Percentiles rank a stretch among this genome's conserved stretches.
Evolutionary conservation across 2,888 invertebrate genomes (phyloP).

Genomic region (Petrolisthes cinctipes): DNA sequence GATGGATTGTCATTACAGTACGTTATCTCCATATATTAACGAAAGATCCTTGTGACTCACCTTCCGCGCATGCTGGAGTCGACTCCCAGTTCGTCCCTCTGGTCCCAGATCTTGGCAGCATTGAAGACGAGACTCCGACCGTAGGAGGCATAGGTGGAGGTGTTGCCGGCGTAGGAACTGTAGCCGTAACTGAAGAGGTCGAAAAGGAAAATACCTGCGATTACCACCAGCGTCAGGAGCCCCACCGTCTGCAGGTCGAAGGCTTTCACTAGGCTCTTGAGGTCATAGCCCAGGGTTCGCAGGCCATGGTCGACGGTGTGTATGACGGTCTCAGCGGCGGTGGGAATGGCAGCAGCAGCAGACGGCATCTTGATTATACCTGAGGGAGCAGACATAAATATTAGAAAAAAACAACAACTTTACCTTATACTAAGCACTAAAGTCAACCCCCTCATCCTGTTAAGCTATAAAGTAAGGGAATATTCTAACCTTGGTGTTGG

Average conservation of each 20-base stretch:
- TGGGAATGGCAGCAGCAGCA: conserved; percentile 30
- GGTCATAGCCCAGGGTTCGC: conserved; percentile 54
- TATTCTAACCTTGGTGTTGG: conserved; percentile 6
- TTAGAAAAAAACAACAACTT: not conserved
- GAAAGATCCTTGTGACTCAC: conserved; percentile 24
- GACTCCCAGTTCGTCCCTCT: conserved; percentile 47
- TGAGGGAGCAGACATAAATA: not conserved
- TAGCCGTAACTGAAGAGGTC: conserved; percentile 45
- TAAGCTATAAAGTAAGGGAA: not conserved
- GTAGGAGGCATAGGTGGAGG: conserved; percentile 56
- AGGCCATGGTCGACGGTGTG: conserved; percentile 54
- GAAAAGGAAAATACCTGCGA: conserved; percentile 42
- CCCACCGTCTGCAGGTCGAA: conserved; percentile 59
- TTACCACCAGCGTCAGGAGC: conserved; percentile 46
- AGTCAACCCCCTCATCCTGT: not conserved
- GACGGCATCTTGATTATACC: conserved; percentile 32
- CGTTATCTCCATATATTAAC: no score
- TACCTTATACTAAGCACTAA: not conserved
- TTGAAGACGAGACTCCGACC: conserved; percentile 57
- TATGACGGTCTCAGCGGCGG: conserved; percentile 38
- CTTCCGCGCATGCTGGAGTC: conserved; percentile 47
- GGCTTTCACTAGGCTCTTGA: conserved; percentile 52
- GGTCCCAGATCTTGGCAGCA: conserved; percentile 59
- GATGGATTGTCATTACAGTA: no score
- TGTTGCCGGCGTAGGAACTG: conserved; percentile 30